Percentiles rank a stretch among this genome's conserved stretches.
phyloP scores from a whole-genome alignment of 2,797 vertebrate genomes.

The Scolopax bukidnonensis region DNA sequence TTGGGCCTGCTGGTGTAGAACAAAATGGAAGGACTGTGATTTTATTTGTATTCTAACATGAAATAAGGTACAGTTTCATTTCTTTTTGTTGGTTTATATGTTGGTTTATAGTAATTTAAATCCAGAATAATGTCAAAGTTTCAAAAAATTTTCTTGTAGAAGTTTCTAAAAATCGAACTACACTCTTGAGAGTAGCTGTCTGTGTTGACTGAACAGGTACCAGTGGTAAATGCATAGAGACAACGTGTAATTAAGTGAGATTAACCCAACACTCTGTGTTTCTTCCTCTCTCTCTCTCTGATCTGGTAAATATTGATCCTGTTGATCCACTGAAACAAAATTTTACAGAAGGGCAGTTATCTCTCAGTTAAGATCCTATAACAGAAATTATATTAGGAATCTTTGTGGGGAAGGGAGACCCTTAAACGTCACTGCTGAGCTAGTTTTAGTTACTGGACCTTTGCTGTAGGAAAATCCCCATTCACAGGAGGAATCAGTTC shows the following conservation, averaged over 20 bases:
- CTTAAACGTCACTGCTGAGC: neutral
- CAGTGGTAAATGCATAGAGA: neutral
- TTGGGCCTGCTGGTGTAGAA: neutral
- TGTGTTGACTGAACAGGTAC: neutral
- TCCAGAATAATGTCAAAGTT: neutral
- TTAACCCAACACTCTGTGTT: rapidly evolving
- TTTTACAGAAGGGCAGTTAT: too few species aligned
- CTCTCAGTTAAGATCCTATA: neutral
- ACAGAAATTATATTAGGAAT: neutral
- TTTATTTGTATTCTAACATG: neutral
- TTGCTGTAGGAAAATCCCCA: neutral
- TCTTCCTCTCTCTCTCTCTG: neutral
- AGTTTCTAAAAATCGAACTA: neutral
- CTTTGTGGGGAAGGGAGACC: neutral
- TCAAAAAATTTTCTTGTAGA: neutral
- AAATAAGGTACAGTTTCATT: neutral
- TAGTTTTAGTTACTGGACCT: neutral
- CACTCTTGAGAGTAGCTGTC: neutral
- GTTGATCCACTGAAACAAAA: neutral
- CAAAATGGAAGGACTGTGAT: neutral
- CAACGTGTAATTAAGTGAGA: neutral
- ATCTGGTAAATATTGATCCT: neutral
- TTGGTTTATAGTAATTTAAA: neutral
- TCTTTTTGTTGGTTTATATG: neutral
- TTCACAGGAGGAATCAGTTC: neutral